Evolutionary conservation across 30 jellyfish, hydroid and myxozoan genomes (phyloP).

Genomic region (Hydra vulgaris): DNA sequence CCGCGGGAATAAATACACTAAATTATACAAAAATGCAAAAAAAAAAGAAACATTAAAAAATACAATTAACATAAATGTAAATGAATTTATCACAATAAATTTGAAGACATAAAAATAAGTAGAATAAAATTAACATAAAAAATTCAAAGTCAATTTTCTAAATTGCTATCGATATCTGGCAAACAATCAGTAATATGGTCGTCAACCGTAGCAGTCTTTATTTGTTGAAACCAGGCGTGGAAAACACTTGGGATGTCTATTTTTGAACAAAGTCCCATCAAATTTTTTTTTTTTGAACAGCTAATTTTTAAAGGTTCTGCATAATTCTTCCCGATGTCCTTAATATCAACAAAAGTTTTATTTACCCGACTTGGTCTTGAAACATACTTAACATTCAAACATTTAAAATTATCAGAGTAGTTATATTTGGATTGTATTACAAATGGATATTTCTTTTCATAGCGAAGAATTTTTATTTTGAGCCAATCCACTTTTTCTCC

Average conservation of each 20-base stretch:
- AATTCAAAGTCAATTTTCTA: not conserved
- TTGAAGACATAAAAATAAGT: not conserved
- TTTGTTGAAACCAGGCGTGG: not conserved
- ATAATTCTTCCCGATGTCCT: not conserved
- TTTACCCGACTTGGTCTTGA: not conserved
- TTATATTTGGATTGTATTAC: not conserved
- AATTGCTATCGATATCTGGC: not conserved
- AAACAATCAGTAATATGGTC: not conserved
- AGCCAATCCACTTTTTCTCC: not conserved
- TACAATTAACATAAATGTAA: not conserved
- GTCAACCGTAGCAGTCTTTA: not conserved
- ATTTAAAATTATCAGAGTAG: not conserved
- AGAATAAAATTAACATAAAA: not conserved
- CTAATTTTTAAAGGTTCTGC: not conserved
- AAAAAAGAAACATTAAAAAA: not conserved
- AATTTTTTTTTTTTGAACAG: not conserved
- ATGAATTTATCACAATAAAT: not conserved
- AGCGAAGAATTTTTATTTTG: not conserved
- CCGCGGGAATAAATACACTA: not conserved
- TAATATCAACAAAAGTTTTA: not conserved
- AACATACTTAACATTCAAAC: not conserved
- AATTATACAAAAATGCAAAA: not conserved
- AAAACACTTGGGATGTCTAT: not conserved
- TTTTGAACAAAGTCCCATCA: not conserved
- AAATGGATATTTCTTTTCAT: not conserved